Evolutionary conservation across 1,140 invertebrate species (phyloP), one percentile per base, ranked within the genome.

Genomic region (Cherax quadricarinatus): DNA sequence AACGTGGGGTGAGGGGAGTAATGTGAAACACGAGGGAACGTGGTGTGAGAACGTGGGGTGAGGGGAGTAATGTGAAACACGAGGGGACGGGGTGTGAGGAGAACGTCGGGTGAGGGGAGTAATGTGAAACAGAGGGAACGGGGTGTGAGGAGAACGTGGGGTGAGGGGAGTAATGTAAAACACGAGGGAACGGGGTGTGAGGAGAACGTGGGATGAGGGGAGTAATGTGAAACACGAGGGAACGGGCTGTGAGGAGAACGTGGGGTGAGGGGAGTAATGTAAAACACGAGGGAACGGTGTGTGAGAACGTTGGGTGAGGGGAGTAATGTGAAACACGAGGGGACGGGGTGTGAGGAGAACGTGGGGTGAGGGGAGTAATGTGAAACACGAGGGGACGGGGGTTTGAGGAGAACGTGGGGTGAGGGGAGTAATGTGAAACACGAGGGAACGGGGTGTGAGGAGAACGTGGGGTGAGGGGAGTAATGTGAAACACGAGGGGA

Each of bases 401-500:
- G n/a, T 30, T 3, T 10, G 53, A 18, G 14, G 41, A 16, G 30
- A 49, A 60, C 51, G 80, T 53, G 93, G 94, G 93, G 94, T 94
- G 80, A 84, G 82, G 84, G 87, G 88, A 30, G 89, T 93, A 86
- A 90, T 89, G 79, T 91, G 94, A 24, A 94, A 93, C 75, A n/a
- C n/a, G n/a, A n/a, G n/a, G n/a, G n/a, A n/a, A n/a, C n/a, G n/a
- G n/a, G n/a, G n/a, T 30, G 30, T 10, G 53, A 18, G 14, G 41
- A 16, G 30, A 49, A 60, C 51, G 80, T 53, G 93, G 94, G 93
- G 94, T 94, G 80, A 84, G 82, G 84, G 87, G 88, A 30, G 89
- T 93, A 86, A 90, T 89, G 79, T 91, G 94, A 24, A 94, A 93
- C 75, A n/a, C n/a, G n/a, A n/a, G n/a, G n/a, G n/a, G n/a, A n/a